Evolutionary conservation across 2,888 invertebrate species (phyloP), one percentile per base, ranked within the genome.

Genomic region (Teinopalpus imperialis): DNA sequence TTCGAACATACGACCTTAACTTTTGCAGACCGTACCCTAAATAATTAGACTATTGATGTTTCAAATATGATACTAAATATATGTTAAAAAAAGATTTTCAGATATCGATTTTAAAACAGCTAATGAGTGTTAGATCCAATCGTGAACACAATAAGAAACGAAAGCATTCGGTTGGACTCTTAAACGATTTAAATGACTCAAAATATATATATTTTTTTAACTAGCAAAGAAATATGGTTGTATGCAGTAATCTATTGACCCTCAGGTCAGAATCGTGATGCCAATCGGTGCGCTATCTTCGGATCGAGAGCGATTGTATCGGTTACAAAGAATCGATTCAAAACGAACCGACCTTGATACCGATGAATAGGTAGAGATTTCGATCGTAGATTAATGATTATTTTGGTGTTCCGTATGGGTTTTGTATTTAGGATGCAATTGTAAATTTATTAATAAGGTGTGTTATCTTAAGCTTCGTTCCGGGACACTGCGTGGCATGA

Each of bases 251-350:
- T 78, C 77, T 65, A 70, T 72, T 74, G 75, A 76, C 68, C 75
- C 50, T 34, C 50, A 51, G 77, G 77, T 78, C 78, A 65, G 49
- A 63, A 46, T 78, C 79, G 79, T 79, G 79, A 70, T 68, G 61
- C 46, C 54, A 53, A 61, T 60, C 59, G 50, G 48, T 59, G 54
- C 69, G 66, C 53, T 54, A 54, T 61, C 58, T 52, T 54, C 63
- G 66, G 59, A 70, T 74, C 73, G 71, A 60, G 61, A 54, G 13
- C 59, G 75, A 72, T 77, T 52, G 61, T 76, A 79, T 80, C 76
- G 68, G 63, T 73, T 68, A 65, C 68, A 68, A 68, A 68, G 74
- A 72, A 71, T 67, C 75, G 74, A 74, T 69, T 72, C 67, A 63
- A 66, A 70, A 68, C 66, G 66, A 62, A 56, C 64, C 72, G 73